Conservation (phyloP, 2,888 invertebrate genomes). For the Phyto melanocephala region DNA sequence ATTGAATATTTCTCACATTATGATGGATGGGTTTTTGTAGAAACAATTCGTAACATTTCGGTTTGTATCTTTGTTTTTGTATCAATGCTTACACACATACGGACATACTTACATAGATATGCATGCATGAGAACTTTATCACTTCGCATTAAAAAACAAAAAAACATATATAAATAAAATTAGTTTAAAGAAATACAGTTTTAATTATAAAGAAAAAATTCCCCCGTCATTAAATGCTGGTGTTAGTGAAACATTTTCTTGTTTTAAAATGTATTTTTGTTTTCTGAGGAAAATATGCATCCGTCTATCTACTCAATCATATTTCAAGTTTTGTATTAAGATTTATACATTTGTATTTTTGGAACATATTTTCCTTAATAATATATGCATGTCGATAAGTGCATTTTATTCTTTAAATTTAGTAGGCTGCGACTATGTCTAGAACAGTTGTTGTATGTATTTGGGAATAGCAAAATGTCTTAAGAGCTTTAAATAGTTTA, state of each 20-base stretch:
- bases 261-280: constrained; percentile 11
- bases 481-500: constrained; percentile 34
- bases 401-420: background rate
- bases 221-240: constrained; percentile 6
- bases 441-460: too few species aligned
- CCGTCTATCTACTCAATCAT: constrained; percentile 66
- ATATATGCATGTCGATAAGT: constrained; percentile 26
- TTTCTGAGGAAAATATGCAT: constrained; percentile 9
- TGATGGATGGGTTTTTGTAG: constrained; percentile 49
- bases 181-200: constrained; percentile 13
- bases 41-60: constrained; percentile 35
- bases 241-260: background rate
- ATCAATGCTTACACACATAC: background rate
- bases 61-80: background rate
- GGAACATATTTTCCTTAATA: constrained; percentile 2
- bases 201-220: constrained; percentile 40
- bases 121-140: constrained; percentile 42
- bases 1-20: constrained; percentile 64
- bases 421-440: background rate
- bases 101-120: background rate
- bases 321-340: constrained; percentile 14
- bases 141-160: constrained; percentile 31
- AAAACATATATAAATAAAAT: background rate
- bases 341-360: background rate
- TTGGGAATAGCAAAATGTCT: background rate